These are phyloP conservation scores for Lepidurus packardi DNA, from an alignment of 1,140 invertebrate genomes.

Conservation along the genomic window DNA sequence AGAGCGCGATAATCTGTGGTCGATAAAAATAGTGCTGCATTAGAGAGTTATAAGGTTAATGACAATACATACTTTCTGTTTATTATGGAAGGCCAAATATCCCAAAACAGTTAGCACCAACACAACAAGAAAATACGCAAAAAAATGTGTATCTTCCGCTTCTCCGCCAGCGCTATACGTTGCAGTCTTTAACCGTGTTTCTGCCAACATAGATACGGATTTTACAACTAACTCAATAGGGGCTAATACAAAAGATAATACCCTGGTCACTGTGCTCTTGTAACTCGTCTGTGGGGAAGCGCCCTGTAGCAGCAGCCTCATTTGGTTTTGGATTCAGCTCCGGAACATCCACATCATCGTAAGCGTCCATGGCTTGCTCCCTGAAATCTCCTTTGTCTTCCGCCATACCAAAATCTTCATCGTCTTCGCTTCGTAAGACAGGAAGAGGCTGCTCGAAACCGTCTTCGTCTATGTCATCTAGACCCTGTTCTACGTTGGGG, in stretches of 20 bases:
- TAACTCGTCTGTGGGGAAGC: not conserved
- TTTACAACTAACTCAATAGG: no score
- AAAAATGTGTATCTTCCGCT: slow-evolving; percentile 11
- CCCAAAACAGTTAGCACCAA: not conserved
- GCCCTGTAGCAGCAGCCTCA: not conserved
- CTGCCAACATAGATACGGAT: not conserved
- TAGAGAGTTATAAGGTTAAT: not conserved
- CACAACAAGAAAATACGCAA: slow-evolving; percentile 2
- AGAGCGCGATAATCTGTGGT: not conserved
- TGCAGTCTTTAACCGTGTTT: not conserved
- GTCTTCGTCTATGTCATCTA: not conserved
- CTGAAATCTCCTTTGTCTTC: not conserved
- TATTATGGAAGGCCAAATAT: slow-evolving; percentile 10
- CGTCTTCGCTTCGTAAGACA: not conserved
- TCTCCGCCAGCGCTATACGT: not conserved
- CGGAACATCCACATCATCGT: not conserved
- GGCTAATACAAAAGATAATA: no score
- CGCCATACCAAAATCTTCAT: not conserved
- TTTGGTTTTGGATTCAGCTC: not conserved
- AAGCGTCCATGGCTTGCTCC: not conserved
- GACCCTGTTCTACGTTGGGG: not conserved
- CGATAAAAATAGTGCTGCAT: not conserved
- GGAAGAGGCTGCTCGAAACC: not conserved
- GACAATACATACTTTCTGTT: not conserved
- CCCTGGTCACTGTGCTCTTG: not conserved